A percentile compares a stretch with the other conserved stretches of the same genome.
These are phyloP conservation scores for Rana temporaria DNA, from an alignment of 2,113 vertebrate genomes.

Conservation along the genomic window DNA sequence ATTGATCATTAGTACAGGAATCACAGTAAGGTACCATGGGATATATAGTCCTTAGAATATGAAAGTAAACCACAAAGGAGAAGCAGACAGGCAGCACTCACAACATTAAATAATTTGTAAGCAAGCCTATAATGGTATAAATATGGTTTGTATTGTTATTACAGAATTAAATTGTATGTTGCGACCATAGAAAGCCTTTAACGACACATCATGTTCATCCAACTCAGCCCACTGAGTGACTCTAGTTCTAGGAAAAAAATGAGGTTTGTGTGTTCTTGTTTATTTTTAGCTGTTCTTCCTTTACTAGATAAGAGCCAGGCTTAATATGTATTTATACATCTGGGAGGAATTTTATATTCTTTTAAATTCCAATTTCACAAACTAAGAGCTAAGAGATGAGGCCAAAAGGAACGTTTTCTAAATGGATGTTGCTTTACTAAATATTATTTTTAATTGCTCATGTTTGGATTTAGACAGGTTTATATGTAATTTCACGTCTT, in stretches of 20 bases:
- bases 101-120: too few relatives aligned
- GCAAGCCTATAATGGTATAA: too few relatives aligned
- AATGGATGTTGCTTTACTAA: not conserved
- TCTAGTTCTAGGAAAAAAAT: not conserved
- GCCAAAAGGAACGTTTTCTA: not conserved
- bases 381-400: not conserved
- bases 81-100: too few relatives aligned
- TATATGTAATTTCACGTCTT: not conserved
- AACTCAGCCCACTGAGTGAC: too few relatives aligned
- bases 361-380: not conserved
- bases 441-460: not conserved
- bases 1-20: too few relatives aligned
- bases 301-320: not conserved
- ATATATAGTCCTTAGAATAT: too few relatives aligned
- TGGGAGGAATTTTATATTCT: not conserved
- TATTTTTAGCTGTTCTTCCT: conserved; percentile 5
- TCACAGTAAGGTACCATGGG: too few relatives aligned
- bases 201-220: too few relatives aligned
- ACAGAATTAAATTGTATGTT: too few relatives aligned
- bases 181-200: too few relatives aligned
- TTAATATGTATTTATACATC: not conserved
- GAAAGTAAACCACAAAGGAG: too few relatives aligned
- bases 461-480: not conserved
- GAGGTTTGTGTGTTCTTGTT: not conserved
- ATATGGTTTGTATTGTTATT: too few relatives aligned